Conservation (phyloP, 2,113 vertebrate genomes). For the Mustela nigripes region DNA sequence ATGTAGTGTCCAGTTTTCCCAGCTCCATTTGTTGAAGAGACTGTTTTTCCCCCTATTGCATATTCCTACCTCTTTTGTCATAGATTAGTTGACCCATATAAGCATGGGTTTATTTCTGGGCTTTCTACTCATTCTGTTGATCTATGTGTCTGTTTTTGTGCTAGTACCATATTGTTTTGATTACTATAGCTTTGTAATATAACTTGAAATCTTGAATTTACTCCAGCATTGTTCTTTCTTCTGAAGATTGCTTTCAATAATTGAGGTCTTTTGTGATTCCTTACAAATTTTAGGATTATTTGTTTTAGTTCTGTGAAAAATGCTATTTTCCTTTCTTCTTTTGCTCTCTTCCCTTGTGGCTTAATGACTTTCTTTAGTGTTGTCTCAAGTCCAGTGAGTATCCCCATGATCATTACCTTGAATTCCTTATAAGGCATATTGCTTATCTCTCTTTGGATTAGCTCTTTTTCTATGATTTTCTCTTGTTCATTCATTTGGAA, state of each 20-base stretch:
- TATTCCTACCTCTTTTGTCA: not conserved
- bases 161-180: not conserved
- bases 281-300: not conserved
- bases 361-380: too few species aligned
- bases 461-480: too few species aligned
- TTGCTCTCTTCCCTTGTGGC: too few species aligned
- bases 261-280: not conserved
- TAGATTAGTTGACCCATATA: not conserved
- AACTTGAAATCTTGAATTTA: not conserved
- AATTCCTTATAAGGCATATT: too few species aligned
- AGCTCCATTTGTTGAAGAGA: not conserved
- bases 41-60: not conserved
- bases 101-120: not conserved
- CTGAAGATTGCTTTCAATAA: not conserved
- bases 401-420: too few species aligned
- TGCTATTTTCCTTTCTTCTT: not conserved
- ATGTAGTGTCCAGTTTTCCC: not conserved
- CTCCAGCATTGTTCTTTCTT: not conserved
- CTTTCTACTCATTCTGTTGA: not conserved
- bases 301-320: not conserved
- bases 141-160: not conserved
- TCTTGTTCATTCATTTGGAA: too few species aligned
- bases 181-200: not conserved
- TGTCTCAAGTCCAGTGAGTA: too few species aligned
- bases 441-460: too few species aligned